phyloP scores from a whole-genome alignment of 1,140 invertebrate genomes.

The Aphis craccivora region DNA sequence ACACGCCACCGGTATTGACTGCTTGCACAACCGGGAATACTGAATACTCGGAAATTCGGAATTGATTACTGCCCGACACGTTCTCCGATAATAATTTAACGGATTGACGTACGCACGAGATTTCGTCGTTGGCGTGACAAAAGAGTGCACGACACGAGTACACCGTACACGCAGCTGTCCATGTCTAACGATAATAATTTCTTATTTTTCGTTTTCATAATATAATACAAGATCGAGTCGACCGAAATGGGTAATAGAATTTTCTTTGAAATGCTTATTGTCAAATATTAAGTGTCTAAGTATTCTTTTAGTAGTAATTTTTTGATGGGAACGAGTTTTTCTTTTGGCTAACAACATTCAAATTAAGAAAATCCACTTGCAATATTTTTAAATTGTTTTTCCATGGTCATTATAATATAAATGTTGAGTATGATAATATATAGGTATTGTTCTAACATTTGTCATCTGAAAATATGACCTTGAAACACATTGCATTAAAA shows the following conservation, averaged over 20 bases:
- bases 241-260: background rate
- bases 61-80: background rate
- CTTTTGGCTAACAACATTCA: background rate
- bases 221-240: background rate
- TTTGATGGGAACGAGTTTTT: background rate
- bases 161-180: background rate
- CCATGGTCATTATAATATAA: background rate
- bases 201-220: background rate
- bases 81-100: background rate
- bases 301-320: too few species aligned
- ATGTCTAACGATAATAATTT: background rate
- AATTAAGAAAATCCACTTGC: background rate
- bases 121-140: conserved; percentile 3
- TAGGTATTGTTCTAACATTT: too few species aligned
- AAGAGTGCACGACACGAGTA: background rate
- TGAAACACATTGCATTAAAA: too few species aligned
- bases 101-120: background rate
- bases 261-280: background rate
- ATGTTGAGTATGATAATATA: background rate
- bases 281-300: background rate
- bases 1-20: conserved; percentile 3
- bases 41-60: background rate
- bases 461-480: too few species aligned
- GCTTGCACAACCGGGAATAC: background rate
- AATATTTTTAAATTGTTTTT: background rate